Evolutionary conservation across 2,797 vertebrate genomes (phyloP), one percentile per base, ranked within the genome.

Genomic region (Cirrhinus mrigala): DNA sequence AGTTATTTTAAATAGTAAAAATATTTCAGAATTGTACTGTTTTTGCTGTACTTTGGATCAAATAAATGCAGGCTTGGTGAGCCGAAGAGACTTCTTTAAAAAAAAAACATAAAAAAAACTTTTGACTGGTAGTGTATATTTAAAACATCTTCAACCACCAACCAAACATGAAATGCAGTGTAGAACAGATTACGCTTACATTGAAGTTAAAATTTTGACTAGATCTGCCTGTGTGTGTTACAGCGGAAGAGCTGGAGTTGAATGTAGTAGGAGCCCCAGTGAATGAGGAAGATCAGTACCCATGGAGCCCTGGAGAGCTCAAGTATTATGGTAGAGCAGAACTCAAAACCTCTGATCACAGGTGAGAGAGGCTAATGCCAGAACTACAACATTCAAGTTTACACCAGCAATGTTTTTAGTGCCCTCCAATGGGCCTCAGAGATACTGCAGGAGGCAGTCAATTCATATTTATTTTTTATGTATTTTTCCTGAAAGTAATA

Each of bases 331-430:
- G 97, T 92, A 95, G 98, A 90, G 98, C 98, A 1, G 98, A 99
- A 92, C 96, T 99, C 11, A 99, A 99, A 94, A 99, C 98, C 10
- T 99, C 98, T 27, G 98, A 99, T 93, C 98, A 99, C 83, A 98
- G 98, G 98, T 98, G 93, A 87, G 64, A 50, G 33, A 71, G n/a
- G 44, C 40, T 37, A 33, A 66, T 37, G 24, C 60, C 27, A 80
- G 33, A 56, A 62, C 12, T 1, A 0, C 64, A 80, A 37, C 46
- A 73, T 82, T 82, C 27, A 64, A 22, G 62, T 69, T 69, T 24
- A 54, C 12, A 33, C 7, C 14, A 22, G 3, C 68, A 22, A 6
- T 29, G 18, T 82, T 37, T 5, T 20, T 46, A 33, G 44, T 60
- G 10, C 40, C 56, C 12, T 82, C 54, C 40, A 33, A 29, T 75